Evolutionary conservation across 2,888 invertebrate genomes (phyloP), one percentile per base, ranked within the genome.

Genomic region (Carterocephalus palaemon): DNA sequence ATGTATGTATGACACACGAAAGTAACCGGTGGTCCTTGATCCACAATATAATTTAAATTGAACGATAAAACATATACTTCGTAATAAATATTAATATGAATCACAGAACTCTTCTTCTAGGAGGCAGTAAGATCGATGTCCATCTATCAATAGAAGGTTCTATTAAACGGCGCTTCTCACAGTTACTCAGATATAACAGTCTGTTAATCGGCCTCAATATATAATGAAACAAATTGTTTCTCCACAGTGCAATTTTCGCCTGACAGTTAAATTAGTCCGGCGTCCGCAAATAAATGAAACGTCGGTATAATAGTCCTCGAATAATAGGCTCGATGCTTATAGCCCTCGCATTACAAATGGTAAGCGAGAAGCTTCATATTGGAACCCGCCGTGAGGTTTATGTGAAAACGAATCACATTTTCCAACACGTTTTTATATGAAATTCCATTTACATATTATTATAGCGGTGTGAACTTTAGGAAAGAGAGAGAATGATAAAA

Each of bases 221-320:
- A 54, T 62, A 61, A 64, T 56, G 59, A 54, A 57, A 64, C 65
- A 60, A 74, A 72, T 69, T 70, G 64, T 73, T 67, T 61, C 48
- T 48, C 37, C 46, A 48, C 47, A 40, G 48, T 54, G 52, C 58
- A 62, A 66, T 62, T 64, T 63, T 56, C 59, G 56, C 51, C 58
- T 66, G 70, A 69, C 71, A 69, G 68, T 69, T 67, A 70, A 77
- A 75, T 76, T 73, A 73, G 70, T 63, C 54, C 47, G 57, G 49
- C 56, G 48, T 53, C 59, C 60, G 59, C 62, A 68, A 71, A 75
- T 65, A 70, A 75, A 74, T 71, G 65, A 62, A 63, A 62, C 53
- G 55, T 53, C 49, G 43, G 56, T 49, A n/a, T n/a, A n/a, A n/a
- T n/a, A 56, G 47, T 51, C 34, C 47, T 33, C 47, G 49, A 45